phyloP scores from a whole-genome alignment of 2,888 invertebrate genomes.

The Euphydryas editha region DNA sequence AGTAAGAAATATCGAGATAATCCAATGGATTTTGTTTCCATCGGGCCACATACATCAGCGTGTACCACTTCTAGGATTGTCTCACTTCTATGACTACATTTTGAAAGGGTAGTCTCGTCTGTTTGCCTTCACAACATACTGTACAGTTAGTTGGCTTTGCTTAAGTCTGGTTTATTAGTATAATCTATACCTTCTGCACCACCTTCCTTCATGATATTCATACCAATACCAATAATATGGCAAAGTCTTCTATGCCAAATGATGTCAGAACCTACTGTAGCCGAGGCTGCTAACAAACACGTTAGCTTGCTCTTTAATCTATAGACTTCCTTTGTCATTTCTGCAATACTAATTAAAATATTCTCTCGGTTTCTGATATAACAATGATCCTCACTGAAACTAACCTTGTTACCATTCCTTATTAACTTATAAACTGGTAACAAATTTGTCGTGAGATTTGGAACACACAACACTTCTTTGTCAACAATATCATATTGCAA shows the following conservation, averaged over 20 bases:
- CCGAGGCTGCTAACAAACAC: neutral
- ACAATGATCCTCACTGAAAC: neutral
- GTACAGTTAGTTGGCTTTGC: conserved; percentile 34
- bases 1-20: conserved; percentile 30
- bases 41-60: conserved; percentile 36
- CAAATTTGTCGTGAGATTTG: neutral
- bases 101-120: conserved; percentile 33
- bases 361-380: neutral
- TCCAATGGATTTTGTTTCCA: conserved; percentile 29
- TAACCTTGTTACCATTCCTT: neutral
- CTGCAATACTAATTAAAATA: neutral
- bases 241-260: neutral
- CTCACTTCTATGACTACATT: conserved; percentile 19
- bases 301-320: conserved; percentile 1
- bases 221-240: conserved; percentile 17
- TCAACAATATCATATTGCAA: no score
- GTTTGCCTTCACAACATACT: conserved; percentile 42
- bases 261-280: conserved; percentile 12
- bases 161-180: conserved; percentile 32
- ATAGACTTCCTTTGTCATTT: conserved; percentile 4
- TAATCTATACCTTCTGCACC: conserved; percentile 39
- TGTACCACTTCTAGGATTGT: conserved; percentile 33
- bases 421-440: neutral
- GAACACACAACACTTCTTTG: neutral
- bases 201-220: conserved; percentile 41